These are phyloP conservation scores for Lytechinus variegatus DNA, from an alignment of 35 echinoderm and acorn worm genomes.

Conservation along the genomic window DNA sequence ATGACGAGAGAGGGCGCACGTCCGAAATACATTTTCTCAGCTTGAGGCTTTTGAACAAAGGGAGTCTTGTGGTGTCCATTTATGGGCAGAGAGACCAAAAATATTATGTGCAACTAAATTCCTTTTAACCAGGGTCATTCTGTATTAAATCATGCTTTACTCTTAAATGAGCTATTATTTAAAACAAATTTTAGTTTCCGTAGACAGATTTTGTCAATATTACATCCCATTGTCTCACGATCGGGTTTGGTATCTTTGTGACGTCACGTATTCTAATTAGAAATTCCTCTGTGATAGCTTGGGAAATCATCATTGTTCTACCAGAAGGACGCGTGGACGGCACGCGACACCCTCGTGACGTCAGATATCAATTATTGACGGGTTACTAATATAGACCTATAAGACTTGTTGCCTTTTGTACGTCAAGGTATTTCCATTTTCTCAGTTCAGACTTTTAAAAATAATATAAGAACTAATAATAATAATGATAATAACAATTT, in stretches of 20 bases:
- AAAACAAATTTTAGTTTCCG: not conserved
- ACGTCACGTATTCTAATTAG: constrained; percentile 18
- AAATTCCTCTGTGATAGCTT: not conserved
- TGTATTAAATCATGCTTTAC: not conserved
- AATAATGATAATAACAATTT: no score
- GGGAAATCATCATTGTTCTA: constrained; percentile 19
- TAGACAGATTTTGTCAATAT: not conserved
- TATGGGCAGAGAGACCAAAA: not conserved
- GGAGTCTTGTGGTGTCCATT: not conserved
- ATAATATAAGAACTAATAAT: no score
- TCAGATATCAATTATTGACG: not conserved
- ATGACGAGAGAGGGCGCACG: constrained; percentile 24
- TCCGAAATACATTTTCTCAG: not conserved
- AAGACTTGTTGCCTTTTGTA: no score
- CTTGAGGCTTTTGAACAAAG: not conserved
- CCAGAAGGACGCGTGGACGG: not conserved
- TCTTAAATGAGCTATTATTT: not conserved
- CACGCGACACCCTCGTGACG: constrained; percentile 6
- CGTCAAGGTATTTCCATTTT: no score
- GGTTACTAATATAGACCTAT: not conserved
- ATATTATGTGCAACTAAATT: not conserved
- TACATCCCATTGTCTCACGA: not conserved
- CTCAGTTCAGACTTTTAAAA: no score
- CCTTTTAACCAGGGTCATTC: not conserved
- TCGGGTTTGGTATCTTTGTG: constrained; percentile 1